phyloP scores from a whole-genome alignment of 2,797 vertebrate species.

The Malacoctenus gilli region DNA sequence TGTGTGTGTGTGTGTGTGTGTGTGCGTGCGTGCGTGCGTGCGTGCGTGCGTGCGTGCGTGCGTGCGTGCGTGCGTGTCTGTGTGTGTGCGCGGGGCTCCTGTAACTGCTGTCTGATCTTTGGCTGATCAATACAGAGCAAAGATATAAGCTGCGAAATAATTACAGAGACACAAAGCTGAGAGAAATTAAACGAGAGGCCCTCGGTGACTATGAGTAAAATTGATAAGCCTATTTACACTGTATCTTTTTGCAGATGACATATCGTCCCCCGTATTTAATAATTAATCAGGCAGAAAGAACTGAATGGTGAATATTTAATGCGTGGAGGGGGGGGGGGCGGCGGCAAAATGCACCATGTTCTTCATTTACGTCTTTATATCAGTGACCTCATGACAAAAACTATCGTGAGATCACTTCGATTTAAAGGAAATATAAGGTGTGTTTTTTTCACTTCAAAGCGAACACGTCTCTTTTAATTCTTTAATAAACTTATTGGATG shows the following conservation, averaged over 20 bases:
- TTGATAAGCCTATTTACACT: slow-evolving; percentile 85
- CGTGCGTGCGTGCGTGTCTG: slow-evolving; percentile 27
- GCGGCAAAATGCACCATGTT: too few relatives aligned
- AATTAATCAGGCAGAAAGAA: slow-evolving; percentile 77
- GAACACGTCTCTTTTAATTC: too few relatives aligned
- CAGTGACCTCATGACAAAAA: slow-evolving; percentile 70
- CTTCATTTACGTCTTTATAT: slow-evolving; percentile 73
- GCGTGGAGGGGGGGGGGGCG: slow-evolving; percentile 35
- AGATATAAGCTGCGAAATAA: slow-evolving; percentile 73
- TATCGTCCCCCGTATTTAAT: slow-evolving; percentile 81
- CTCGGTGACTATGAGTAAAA: slow-evolving; percentile 83
- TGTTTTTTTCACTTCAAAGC: too few relatives aligned
- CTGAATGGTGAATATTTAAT: slow-evolving; percentile 84
- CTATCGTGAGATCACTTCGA: too few relatives aligned
- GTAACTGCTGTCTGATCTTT: slow-evolving; percentile 25
- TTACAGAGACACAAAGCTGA: slow-evolving; percentile 75
- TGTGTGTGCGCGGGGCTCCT: slow-evolving; percentile 17
- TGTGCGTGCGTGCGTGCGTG: slow-evolving; percentile 24
- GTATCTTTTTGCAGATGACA: slow-evolving; percentile 81
- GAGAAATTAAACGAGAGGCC: slow-evolving; percentile 82
- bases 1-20: slow-evolving; percentile 28
- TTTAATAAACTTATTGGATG: too few relatives aligned
- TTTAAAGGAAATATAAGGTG: too few relatives aligned
- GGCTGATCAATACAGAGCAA: slow-evolving; percentile 71
- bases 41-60: slow-evolving; percentile 1